phyloP scores from a whole-genome alignment of 2,888 invertebrate species.

The Napeogenes sylphis region DNA sequence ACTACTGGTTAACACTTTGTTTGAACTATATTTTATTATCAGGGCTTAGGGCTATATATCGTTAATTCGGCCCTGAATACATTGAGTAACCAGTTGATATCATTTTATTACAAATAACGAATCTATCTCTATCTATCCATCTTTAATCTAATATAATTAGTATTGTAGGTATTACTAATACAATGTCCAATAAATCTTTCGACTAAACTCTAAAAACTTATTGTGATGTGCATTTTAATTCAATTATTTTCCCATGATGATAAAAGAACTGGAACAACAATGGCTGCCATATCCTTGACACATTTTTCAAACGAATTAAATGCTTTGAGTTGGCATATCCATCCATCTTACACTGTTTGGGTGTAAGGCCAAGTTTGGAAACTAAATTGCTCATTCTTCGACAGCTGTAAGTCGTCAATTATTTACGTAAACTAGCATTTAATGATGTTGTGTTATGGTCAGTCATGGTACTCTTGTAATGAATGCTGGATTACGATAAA shows the following conservation, averaged over 20 bases:
- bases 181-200: conserved; percentile 25
- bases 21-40: conserved; percentile 8
- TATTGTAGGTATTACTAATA: conserved; percentile 7
- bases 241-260: conserved; percentile 63
- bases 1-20: conserved; percentile 2
- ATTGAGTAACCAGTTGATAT: conserved; percentile 33
- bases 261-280: conserved; percentile 41
- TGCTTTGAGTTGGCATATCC: conserved; percentile 34
- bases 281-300: conserved; percentile 54
- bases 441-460: neutral
- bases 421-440: neutral
- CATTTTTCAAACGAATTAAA: conserved; percentile 46
- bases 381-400: conserved; percentile 2
- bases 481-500: too few relatives aligned
- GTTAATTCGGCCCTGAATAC: conserved; percentile 29
- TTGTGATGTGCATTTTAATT: conserved; percentile 44
- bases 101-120: conserved; percentile 34
- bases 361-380: conserved; percentile 7
- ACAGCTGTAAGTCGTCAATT: neutral
- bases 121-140: neutral
- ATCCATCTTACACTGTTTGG: conserved; percentile 28
- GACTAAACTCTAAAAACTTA: conserved; percentile 23
- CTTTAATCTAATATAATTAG: too few relatives aligned
- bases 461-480: too few relatives aligned
- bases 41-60: conserved; percentile 25